Evolutionary conservation across 1,140 invertebrate species (phyloP).

Genomic region (Rhyacophila brunnea): DNA sequence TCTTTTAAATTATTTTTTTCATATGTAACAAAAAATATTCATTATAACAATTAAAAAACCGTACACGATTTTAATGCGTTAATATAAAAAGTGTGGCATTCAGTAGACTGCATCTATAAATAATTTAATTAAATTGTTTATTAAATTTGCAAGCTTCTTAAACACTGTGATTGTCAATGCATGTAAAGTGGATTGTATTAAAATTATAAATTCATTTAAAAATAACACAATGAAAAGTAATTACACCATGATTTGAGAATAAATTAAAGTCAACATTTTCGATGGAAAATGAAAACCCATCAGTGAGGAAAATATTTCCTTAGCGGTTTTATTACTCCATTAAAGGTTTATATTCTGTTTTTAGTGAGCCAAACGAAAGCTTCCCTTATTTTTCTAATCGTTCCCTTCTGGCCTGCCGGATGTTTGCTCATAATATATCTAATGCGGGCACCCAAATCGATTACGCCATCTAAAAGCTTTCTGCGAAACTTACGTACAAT

Average conservation of each 20-base stretch:
- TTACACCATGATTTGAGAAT: background rate
- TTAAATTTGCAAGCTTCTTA: too few species aligned
- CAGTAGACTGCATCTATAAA: too few species aligned
- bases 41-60: too few species aligned
- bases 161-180: too few species aligned
- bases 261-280: background rate
- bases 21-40: too few species aligned
- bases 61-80: too few species aligned
- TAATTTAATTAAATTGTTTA: too few species aligned
- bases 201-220: too few species aligned
- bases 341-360: conserved; percentile 13
- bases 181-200: too few species aligned
- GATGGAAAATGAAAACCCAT: background rate
- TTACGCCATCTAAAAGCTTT: conserved; percentile 30
- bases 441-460: conserved; percentile 29
- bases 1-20: too few species aligned
- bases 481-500: conserved; percentile 8
- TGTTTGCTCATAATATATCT: conserved; percentile 27
- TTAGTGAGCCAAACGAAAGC: background rate
- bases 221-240: too few species aligned
- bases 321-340: conserved; percentile 1
- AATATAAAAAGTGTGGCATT: too few species aligned
- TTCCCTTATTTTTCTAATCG: conserved; percentile 28
- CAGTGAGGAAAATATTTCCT: background rate
- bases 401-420: conserved; percentile 11